Evolutionary conservation across 2,113 vertebrate genomes (phyloP).

Genomic region (Protobothrops mucrosquamatus): DNA sequence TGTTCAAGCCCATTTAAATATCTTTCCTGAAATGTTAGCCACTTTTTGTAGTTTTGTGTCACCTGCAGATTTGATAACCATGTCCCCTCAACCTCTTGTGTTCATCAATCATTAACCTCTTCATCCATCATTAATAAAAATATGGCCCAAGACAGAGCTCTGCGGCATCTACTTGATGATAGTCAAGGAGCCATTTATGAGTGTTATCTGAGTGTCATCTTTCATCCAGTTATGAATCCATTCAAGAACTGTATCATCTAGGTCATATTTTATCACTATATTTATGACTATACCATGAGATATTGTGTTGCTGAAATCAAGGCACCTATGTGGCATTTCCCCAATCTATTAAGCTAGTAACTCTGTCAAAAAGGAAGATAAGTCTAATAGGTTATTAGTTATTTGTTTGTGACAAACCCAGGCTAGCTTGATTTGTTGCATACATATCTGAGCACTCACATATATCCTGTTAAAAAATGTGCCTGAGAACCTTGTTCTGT

Average conservation of each 20-base stretch:
- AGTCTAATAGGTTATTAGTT: background rate
- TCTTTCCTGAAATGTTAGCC: background rate
- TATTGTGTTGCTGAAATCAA: background rate
- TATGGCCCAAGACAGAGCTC: background rate
- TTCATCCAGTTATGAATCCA: background rate
- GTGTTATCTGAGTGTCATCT: background rate
- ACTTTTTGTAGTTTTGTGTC: background rate
- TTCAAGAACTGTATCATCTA: background rate
- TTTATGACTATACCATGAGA: background rate
- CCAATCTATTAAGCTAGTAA: background rate
- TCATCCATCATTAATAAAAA: background rate
- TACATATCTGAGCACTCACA: background rate
- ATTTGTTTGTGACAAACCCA: background rate
- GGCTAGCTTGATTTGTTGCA: background rate
- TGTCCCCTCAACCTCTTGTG: background rate
- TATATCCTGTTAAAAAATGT: background rate
- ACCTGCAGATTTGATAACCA: background rate
- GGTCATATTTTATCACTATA: background rate
- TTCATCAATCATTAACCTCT: no score
- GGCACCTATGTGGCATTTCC: background rate
- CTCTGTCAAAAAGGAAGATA: background rate
- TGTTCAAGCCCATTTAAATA: background rate
- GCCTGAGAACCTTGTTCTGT: background rate
- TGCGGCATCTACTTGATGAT: background rate
- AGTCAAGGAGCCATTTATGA: background rate